phyloP scores from a whole-genome alignment of 2,113 vertebrate genomes.

The Cephalophus harveyi region DNA sequence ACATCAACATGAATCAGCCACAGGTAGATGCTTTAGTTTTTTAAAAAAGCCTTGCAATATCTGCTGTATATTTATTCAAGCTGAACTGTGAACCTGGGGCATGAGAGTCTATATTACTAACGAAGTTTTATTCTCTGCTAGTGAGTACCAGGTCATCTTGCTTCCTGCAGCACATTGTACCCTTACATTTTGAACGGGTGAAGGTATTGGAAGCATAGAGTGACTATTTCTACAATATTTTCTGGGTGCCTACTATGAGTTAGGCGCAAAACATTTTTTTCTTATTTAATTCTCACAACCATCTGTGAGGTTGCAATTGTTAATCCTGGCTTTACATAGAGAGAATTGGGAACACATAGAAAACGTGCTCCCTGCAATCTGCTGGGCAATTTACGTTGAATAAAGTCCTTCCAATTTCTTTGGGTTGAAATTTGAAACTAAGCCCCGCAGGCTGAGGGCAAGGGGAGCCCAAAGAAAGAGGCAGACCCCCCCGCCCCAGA shows the following conservation, averaged over 20 bases:
- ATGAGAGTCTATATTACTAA: conserved; percentile 1
- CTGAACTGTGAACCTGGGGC: background rate
- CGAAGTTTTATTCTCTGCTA: conserved; percentile 30
- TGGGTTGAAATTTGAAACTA: background rate
- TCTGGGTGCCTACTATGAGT: background rate
- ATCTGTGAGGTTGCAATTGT: background rate
- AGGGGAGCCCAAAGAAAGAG: background rate
- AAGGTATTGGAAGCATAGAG: background rate
- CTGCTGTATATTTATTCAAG: conserved; percentile 36
- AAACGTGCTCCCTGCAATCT: background rate
- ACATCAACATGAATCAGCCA: background rate
- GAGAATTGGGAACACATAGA: background rate
- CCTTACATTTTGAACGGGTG: background rate
- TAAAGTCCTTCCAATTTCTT: background rate
- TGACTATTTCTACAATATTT: background rate
- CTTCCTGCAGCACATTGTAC: background rate
- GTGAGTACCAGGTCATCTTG: background rate
- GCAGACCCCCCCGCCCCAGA: background rate
- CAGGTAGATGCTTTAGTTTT: background rate
- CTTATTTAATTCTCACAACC: background rate
- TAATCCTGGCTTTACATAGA: background rate
- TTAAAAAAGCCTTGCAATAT: background rate
- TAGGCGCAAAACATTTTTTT: background rate
- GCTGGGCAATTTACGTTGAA: background rate
- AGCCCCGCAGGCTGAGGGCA: background rate